Base-by-base conservation (phyloP, 2,797 vertebrate genomes). In the Onychomys arenicola region DNA sequence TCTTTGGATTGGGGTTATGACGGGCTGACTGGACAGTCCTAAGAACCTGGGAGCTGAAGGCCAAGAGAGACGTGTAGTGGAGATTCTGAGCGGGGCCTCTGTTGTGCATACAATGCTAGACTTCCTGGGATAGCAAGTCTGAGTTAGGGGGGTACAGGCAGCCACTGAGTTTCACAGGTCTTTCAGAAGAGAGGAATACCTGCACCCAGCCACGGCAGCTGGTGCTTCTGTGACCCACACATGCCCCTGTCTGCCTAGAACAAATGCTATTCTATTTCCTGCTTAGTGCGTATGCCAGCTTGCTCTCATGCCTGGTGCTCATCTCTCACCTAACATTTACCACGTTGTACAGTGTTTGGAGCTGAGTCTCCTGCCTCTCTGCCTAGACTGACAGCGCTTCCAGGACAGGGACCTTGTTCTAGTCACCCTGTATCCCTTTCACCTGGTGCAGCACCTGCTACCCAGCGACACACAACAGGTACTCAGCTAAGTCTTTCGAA, bases 271-370 rank as follows among this genome's bases (percentile, higher is more conserved):
- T 65, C 76, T 52, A 25, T 25, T 37, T 67, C 65, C 86, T 27
- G 25, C 27, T 49, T 25, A 0, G 34, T 5, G n/a, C 27, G 21
- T 32, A 32, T 27, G 43, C 19, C 43, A n/a, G 71, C 32, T 25
- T 49, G 23, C 65, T 21, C 2, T 59, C 37, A 27, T 0, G 67
- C 3, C 52, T 12, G 59, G 40, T 21, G 90, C 73, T 46, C 37
- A 12, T 1, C 2, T 14, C 21, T 10, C 29, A 8, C 5, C 5
- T 0, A 4, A 59, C 29, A 67, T 65, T 49, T 9, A 13, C 25
- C 46, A 32, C 9, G 6, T 40, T 32, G 65, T 0, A 4, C 0
- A 1, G 11, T 2, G 11, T 21, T 25, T 23, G 49, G 37, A 34
- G 67, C 27, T 17, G 32, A 78, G 7, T 61, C 23, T 6, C 52